These are phyloP conservation scores for Sandelia bainsii DNA, from an alignment of 2,797 vertebrate genomes.

Conservation along the genomic window DNA sequence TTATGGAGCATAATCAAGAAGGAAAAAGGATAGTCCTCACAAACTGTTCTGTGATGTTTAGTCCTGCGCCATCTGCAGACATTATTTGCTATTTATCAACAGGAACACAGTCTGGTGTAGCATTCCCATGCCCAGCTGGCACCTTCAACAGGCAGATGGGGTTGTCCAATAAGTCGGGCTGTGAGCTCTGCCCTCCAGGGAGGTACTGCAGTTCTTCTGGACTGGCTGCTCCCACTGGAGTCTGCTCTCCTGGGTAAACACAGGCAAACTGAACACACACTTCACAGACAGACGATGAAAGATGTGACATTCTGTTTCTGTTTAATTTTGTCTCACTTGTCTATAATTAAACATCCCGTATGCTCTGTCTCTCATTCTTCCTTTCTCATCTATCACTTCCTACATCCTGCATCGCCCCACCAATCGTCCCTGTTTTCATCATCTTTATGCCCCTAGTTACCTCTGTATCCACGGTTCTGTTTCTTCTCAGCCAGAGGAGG, in stretches of 20 bases:
- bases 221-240: constrained; percentile 79
- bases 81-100: constrained; percentile 60
- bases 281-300: constrained; percentile 30
- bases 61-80: constrained; percentile 70
- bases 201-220: constrained; percentile 83
- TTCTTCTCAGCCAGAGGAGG: constrained; percentile 78
- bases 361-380: constrained; percentile 27
- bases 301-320: constrained; percentile 23
- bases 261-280: constrained; percentile 18
- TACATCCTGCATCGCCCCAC: neutral
- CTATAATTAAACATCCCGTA: constrained; percentile 52
- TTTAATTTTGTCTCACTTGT: constrained; percentile 32
- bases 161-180: constrained; percentile 75
- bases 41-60: constrained; percentile 59
- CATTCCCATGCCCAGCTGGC: constrained; percentile 85
- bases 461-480: constrained; percentile 81
- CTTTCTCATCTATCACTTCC: constrained; percentile 39
- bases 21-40: constrained; percentile 28
- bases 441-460: constrained; percentile 73
- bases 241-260: constrained; percentile 84
- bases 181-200: constrained; percentile 85
- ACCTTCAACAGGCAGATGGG: constrained; percentile 81
- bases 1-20: constrained; percentile 49
- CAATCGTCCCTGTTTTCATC: constrained; percentile 33
- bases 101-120: constrained; percentile 81